Conservation (phyloP, 2,113 vertebrate genomes). For the Caranx melampygus region DNA sequence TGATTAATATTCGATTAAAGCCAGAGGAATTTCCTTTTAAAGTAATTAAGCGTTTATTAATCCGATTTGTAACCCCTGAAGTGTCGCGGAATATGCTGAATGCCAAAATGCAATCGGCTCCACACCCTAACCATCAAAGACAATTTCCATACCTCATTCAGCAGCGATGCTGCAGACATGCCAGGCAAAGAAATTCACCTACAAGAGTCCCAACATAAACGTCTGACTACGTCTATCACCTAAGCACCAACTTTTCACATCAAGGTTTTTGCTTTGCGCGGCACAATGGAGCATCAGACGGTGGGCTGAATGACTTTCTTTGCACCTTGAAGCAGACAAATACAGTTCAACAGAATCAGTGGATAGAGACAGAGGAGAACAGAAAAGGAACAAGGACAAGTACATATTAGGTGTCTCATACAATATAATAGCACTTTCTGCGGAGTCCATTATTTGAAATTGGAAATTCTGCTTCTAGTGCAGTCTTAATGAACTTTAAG, state of each 20-base stretch:
- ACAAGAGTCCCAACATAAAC: conserved; percentile 2
- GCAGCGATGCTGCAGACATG: conserved; percentile 31
- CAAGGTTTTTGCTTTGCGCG: conserved; percentile 24
- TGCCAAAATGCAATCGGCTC: conserved; percentile 76
- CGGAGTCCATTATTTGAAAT: conserved; percentile 16
- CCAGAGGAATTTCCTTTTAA: conserved; percentile 84
- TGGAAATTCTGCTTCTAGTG: background rate
- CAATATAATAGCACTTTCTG: conserved; percentile 13
- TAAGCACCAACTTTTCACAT: conserved; percentile 42
- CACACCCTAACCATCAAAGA: conserved; percentile 48
- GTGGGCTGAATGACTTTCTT: conserved; percentile 40
- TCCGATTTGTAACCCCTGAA: conserved; percentile 85
- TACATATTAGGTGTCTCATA: conserved; percentile 12
- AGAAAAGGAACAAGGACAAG: conserved; percentile 45
- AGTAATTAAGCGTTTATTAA: conserved; percentile 86
- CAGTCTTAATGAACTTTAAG: conserved; percentile 2
- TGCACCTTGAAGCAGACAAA: conserved; percentile 66
- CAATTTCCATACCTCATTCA: conserved; percentile 65
- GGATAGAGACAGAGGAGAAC: conserved; percentile 12
- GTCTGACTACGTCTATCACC: conserved; percentile 23
- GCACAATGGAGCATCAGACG: conserved; percentile 43
- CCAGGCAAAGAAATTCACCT: conserved; percentile 43
- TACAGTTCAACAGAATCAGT: conserved; percentile 16
- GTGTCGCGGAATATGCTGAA: conserved; percentile 80
- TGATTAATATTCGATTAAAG: conserved; percentile 87